Base-by-base conservation (phyloP, 2,888 invertebrate genomes). In the Leptopilina drosophilae region DNA sequence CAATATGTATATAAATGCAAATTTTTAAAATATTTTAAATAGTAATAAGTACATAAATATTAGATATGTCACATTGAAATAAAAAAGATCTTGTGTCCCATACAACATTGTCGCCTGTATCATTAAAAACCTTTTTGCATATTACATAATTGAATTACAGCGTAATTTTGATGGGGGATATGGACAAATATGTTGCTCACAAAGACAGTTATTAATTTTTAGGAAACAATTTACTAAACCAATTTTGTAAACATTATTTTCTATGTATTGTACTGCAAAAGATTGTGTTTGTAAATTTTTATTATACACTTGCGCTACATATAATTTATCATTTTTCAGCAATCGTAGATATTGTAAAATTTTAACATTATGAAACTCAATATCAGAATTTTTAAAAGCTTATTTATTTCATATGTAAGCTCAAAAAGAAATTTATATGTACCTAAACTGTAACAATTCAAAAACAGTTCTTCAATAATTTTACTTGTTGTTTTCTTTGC, bases 151-250 rank as follows among this genome's bases (percentile, higher is more conserved):
- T 59, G 59, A 59, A 59, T 59, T 3, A 59, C 15, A 3, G 46
- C 69, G n/a, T 49, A 69, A 69, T 69, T n/a, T 15, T 49, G 20
- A 20, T 42, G 15, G 15, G 42, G 46, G n/a, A 53, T n/a, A 69
- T 59, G 14, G 59, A 59, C 59, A 59, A n/a, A 59, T n/a, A 7
- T 59, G 0, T 59, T 59, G n/a, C 20, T 3, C 33, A 59, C 79
- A 80, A 46, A 76, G 49, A 42, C 76, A 81, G 14, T 77, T 42
- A 9, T 4, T 12, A 15, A 79, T 42, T 76, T 66, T 79, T 20
- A 81, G 15, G 49, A 81, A 79, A 77, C 65, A 79, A 62, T 79
- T 5, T 3, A 81, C 42, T 15, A 73, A 46, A 42, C 79, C 79
- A 6, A 77, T 62, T n/a, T 79, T 56, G 56, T 26, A 9, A 49